phyloP scores from a whole-genome alignment of 2,113 vertebrate species.

The Etheostoma cragini region DNA sequence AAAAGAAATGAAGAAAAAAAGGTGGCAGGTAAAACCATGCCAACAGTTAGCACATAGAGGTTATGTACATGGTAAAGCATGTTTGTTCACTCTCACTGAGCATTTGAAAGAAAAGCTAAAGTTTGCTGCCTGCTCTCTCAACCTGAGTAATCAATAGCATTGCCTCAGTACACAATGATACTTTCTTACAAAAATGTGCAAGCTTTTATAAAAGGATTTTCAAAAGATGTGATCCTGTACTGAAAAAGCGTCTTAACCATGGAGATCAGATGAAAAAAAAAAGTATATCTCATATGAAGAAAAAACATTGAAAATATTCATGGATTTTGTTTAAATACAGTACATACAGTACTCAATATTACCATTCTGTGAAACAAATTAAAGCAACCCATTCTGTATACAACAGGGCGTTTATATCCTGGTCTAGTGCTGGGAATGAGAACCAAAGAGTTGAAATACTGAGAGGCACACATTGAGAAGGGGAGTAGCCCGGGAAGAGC shows the following conservation, averaged over 20 bases:
- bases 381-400: neutral
- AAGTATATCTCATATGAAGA: neutral
- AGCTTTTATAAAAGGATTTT: neutral
- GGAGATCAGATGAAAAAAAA: neutral
- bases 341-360: neutral
- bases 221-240: conserved; percentile 1
- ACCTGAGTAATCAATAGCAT: conserved; percentile 21
- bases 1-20: neutral
- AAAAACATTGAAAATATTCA: conserved; percentile 12
- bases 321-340: neutral
- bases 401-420: neutral
- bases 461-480: conserved; percentile 10
- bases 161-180: conserved; percentile 17
- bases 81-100: conserved; percentile 9
- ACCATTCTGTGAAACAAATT: neutral
- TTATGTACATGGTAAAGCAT: neutral
- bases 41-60: neutral
- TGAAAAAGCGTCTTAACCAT: conserved; percentile 4
- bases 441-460: conserved; percentile 4
- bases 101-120: conserved; percentile 32
- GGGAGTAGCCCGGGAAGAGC: conserved; percentile 16
- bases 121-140: conserved; percentile 1
- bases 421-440: neutral
- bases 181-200: neutral
- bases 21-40: neutral